Evolutionary conservation across 2,113 vertebrate species (phyloP).

Genomic region (Sebastes schlegelii): DNA sequence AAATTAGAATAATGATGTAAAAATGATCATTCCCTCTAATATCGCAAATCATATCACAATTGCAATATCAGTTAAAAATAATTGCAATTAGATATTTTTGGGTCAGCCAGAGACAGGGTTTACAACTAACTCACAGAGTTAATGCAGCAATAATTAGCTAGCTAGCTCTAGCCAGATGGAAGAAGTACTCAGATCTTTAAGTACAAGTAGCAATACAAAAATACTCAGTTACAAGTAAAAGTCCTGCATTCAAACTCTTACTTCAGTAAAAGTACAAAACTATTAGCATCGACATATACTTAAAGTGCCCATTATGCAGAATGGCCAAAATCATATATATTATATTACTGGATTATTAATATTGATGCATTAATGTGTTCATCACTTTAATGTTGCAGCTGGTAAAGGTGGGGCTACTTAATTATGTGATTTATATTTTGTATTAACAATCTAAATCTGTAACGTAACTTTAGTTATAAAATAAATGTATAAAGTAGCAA

Average conservation of each 20-base stretch:
- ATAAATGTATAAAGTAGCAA: not conserved
- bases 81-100: not conserved
- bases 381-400: not conserved
- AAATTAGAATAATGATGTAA: too few species aligned
- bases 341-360: not conserved
- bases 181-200: not conserved
- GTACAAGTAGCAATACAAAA: not conserved
- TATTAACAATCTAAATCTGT: not conserved
- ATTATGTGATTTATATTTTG: not conserved
- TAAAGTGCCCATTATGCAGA: not conserved
- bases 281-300: not conserved
- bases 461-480: not conserved
- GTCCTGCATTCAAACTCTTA: not conserved
- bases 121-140: not conserved
- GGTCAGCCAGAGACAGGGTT: not conserved
- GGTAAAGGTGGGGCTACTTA: not conserved
- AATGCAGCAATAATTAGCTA: not conserved
- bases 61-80: too few species aligned
- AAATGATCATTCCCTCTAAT: too few species aligned
- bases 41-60: too few species aligned
- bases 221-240: not conserved
- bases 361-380: not conserved
- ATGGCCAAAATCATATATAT: not conserved
- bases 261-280: not conserved
- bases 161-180: not conserved